Evolutionary conservation across 2,113 vertebrate genomes (phyloP), one percentile per base, ranked within the genome.

Genomic region (Crotalus horridus): DNA sequence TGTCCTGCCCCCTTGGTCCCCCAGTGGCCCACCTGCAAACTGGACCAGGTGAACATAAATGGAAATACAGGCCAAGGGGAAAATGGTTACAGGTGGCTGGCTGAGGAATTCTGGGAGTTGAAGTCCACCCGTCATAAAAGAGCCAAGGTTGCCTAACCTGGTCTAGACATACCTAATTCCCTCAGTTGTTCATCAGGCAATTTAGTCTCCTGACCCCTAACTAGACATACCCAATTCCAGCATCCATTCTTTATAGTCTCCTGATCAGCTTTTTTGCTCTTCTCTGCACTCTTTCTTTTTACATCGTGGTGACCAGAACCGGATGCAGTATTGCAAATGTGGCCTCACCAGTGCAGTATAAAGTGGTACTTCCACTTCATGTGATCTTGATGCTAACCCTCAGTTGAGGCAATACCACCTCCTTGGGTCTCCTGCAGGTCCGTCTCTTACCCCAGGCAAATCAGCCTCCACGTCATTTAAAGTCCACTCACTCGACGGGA

Each of bases 401-500:
- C 8, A 17, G 51, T 54, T 5, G 12, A 17, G 17, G 4, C 12
- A 33, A 9, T 33, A 4, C 1, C n/a, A 51, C 9, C 4, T 56
- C 51, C 0, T 2, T 39, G 8, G 17, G 46, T 56, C 0, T 59
- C 46, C 88, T 90, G 94, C 91, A 93, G 1, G 2, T 1, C 3
- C 0, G 0, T 51, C 85, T 90, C 98, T 98, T 97, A 99, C 99
- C 95, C 98, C 98, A 97, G 98, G 98, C 91, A 99, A 97, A 94
- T 96, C 98, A 92, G 98, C 96, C 94, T 99, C 98, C 97, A 98
- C 97, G 89, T 99, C 98, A 92, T 98, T 96, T 96, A 99, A 96
- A 97, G 97, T 99, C 98, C 98, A 98, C 93, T 99, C 99, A 89
- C 95, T 98, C 93, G 98, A 92, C 95, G 98, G 97, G 85, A 99